A percentile compares a stretch with the other conserved stretches of the same genome.
Evolutionary conservation across 2,113 vertebrate species (phyloP).

Genomic region (Anguilla japonica): DNA sequence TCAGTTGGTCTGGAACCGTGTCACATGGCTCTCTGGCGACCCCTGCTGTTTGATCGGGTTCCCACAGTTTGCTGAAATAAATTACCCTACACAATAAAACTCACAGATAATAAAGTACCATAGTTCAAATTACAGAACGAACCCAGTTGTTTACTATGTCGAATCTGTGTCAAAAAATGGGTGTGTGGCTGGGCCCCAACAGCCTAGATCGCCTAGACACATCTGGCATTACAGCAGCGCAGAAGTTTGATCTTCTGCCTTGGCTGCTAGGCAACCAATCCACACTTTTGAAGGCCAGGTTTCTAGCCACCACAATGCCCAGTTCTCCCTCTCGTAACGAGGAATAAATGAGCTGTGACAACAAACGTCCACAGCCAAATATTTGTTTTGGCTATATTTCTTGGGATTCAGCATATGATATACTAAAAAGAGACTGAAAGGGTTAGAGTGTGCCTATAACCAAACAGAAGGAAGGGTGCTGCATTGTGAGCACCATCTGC

Average conservation of each 20-base stretch:
- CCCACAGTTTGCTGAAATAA: background rate
- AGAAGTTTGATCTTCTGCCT: background rate
- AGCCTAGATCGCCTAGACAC: too few species aligned
- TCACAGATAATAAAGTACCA: background rate
- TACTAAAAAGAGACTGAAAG: background rate
- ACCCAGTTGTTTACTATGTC: background rate
- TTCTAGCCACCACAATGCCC: background rate
- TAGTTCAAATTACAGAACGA: background rate
- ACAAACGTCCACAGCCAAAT: background rate
- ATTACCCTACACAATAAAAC: background rate
- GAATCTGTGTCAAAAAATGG: background rate
- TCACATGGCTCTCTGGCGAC: too few species aligned
- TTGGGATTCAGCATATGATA: background rate
- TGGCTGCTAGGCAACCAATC: background rate
- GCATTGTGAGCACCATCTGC: constrained; percentile 12
- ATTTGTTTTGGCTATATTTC: background rate
- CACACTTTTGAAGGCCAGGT: background rate
- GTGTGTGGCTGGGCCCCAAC: background rate
- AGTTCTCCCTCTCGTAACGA: background rate
- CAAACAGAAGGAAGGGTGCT: background rate
- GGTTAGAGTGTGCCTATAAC: background rate
- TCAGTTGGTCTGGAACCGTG: too few species aligned
- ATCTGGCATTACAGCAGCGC: background rate
- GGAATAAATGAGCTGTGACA: background rate
- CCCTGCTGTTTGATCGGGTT: background rate